phyloP scores from a whole-genome alignment of 2,888 invertebrate genomes.

The Oligia fasciuncula region DNA sequence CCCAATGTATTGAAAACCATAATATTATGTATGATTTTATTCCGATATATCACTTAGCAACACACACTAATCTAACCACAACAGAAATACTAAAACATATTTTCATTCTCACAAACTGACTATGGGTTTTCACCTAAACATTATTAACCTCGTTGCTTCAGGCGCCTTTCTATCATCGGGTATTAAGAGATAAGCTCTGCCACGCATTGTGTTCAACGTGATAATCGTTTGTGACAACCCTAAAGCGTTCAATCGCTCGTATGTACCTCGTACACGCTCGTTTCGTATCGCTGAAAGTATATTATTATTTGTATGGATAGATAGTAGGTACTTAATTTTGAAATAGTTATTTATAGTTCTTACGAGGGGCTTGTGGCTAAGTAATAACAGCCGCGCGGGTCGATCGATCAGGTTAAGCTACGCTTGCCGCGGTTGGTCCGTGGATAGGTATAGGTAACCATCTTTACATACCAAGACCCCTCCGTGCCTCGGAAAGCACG shows the following conservation, averaged over 20 bases:
- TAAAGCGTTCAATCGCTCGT: slow-evolving; percentile 48
- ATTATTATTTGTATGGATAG: too few relatives aligned
- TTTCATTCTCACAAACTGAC: slow-evolving; percentile 57
- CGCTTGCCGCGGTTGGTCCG: too few relatives aligned
- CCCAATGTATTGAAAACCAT: neutral
- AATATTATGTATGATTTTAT: neutral
- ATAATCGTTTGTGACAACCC: slow-evolving; percentile 68
- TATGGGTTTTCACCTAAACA: slow-evolving; percentile 62
- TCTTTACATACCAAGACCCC: too few relatives aligned
- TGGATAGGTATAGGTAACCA: too few relatives aligned
- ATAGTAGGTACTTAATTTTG: too few relatives aligned
- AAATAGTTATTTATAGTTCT: too few relatives aligned
- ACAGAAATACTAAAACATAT: slow-evolving; percentile 58
- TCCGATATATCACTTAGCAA: neutral
- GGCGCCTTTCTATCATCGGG: slow-evolving; percentile 72
- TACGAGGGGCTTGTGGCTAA: too few relatives aligned
- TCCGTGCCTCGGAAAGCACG: too few relatives aligned
- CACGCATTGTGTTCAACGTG: slow-evolving; percentile 65
- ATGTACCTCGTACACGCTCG: slow-evolving; percentile 27
- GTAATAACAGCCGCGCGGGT: too few relatives aligned
- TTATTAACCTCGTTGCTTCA: slow-evolving; percentile 63
- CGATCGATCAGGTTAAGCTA: too few relatives aligned
- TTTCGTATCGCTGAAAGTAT: neutral
- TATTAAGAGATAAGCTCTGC: slow-evolving; percentile 73
- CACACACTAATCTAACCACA: slow-evolving; percentile 20